Conservation (phyloP, 1,140 invertebrate genomes). For the Eurosta solidaginis region DNA sequence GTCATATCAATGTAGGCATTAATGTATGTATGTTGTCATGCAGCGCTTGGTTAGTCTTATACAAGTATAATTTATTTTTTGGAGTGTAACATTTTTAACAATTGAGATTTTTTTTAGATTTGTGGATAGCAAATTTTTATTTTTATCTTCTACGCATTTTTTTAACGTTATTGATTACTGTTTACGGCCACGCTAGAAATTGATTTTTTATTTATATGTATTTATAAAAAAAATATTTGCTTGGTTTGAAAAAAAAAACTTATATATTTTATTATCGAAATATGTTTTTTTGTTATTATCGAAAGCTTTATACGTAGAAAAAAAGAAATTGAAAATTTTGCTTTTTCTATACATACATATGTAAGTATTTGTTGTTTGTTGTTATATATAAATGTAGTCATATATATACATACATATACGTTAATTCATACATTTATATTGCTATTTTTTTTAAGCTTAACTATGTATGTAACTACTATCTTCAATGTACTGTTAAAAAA, state of each 20-base stretch:
- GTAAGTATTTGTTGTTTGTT: background rate
- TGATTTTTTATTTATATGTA: too few relatives aligned
- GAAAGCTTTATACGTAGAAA: too few relatives aligned
- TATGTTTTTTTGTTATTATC: too few relatives aligned
- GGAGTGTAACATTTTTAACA: slow-evolving; percentile 9
- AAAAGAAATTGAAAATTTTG: too few relatives aligned
- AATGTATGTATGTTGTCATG: background rate
- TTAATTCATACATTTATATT: background rate
- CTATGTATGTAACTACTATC: background rate
- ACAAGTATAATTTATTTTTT: background rate
- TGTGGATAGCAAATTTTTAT: too few relatives aligned
- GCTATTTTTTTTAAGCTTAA: background rate
- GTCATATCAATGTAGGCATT: background rate
- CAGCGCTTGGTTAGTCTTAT: background rate
- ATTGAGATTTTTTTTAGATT: slow-evolving; percentile 25
- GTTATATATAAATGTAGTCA: too few relatives aligned
- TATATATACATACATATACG: too few relatives aligned
- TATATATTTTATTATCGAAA: background rate
- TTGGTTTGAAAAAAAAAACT: background rate
- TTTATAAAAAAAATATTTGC: background rate
- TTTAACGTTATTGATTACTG: background rate
- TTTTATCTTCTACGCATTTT: too few relatives aligned
- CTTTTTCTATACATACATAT: background rate
- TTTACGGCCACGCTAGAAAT: background rate
- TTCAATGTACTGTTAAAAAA: background rate